These are phyloP conservation scores for Ptychodera flava DNA, from an alignment of 35 echinoderm and acorn worm genomes.

Conservation along the genomic window DNA sequence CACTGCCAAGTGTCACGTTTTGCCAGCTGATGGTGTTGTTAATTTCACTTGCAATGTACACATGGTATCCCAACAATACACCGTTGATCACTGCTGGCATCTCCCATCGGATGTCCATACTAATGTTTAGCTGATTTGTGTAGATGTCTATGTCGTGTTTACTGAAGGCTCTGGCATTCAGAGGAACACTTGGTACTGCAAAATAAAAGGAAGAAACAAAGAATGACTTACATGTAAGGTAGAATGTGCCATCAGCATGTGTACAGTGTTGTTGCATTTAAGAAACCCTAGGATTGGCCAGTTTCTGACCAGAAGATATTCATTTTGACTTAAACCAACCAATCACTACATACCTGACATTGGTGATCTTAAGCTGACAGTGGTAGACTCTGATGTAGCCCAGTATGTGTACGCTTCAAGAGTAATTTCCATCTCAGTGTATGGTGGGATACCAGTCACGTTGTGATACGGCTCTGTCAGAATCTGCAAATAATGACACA, in stretches of 20 bases:
- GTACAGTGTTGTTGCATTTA: too few relatives aligned
- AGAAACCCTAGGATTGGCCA: too few relatives aligned
- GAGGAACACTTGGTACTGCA: slow-evolving; percentile 66
- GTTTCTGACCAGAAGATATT: too few relatives aligned
- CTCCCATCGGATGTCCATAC: slow-evolving; percentile 61
- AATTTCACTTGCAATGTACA: slow-evolving; percentile 9
- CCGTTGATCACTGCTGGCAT: slow-evolving; percentile 45
- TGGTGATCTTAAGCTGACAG: slow-evolving; percentile 20
- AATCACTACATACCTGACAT: slow-evolving; percentile 69
- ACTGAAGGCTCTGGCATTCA: slow-evolving; percentile 48
- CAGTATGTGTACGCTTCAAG: slow-evolving; percentile 66
- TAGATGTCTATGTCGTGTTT: slow-evolving; percentile 38
- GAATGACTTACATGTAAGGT: too few relatives aligned
- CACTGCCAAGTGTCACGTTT: background rate
- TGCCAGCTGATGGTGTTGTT: background rate
- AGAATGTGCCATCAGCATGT: too few relatives aligned
- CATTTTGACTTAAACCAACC: too few relatives aligned
- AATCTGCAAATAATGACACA: background rate
- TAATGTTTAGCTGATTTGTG: slow-evolving; percentile 27
- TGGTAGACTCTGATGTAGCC: slow-evolving; percentile 21
- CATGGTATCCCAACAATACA: slow-evolving; percentile 50
- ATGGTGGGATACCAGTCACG: slow-evolving; percentile 38
- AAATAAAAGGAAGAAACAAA: slow-evolving; percentile 5
- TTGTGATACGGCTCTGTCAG: slow-evolving; percentile 25
- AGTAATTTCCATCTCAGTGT: slow-evolving; percentile 23